Base-by-base conservation (phyloP, 2,113 vertebrate species). In the Nothobranchius kuhntae region DNA sequence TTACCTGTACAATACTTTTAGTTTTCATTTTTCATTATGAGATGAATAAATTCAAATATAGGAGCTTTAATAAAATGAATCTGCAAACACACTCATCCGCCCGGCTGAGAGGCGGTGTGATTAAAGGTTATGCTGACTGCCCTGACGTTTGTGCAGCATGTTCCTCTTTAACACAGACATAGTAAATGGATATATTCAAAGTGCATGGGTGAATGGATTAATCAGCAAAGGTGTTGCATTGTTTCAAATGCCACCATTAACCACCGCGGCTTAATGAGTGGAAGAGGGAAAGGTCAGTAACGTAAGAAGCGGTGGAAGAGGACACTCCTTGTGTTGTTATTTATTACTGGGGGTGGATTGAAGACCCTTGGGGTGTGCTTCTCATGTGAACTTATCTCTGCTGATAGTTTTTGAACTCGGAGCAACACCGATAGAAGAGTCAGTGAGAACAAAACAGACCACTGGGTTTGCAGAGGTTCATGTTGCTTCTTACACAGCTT, bases 181-280 rank as follows among this genome's bases (percentile, higher is more conserved):
- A 76, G 81, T 83, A 69, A 87, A 87, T 85, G 53, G 48, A 76
- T 66, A 21, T 64, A 80, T 83, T 77, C 81, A 30, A 24, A 54
- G 72, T 51, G 75, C 72, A 60, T 68, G 67, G 75, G 77, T 80
- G 83, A 88, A 84, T 78, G 80, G 81, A 92, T 90, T 89, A 80
- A 91, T 91, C 89, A 91, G 82, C 55, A 58, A 83, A 89, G 84
- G 80, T 89, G 88, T 84, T 88, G 36, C 81, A 86, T 82, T 90
- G 85, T 89, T 89, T 83, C 56, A 94, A 93, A 93, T 92, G 91
- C 80, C 91, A 91, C 78, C 88, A 87, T 92, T 88, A 92, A 90
- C 81, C 86, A 81, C 82, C 75, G 81, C 12, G 71, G 78, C 87
- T 83, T 91, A 91, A 93, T 92, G 89, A 90, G 85, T 82, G 87